Percentiles rank a stretch among this genome's conserved stretches.
These are phyloP conservation scores for Cervus canadensis DNA, from an alignment of 2,113 vertebrate species.

Conservation along the genomic window DNA sequence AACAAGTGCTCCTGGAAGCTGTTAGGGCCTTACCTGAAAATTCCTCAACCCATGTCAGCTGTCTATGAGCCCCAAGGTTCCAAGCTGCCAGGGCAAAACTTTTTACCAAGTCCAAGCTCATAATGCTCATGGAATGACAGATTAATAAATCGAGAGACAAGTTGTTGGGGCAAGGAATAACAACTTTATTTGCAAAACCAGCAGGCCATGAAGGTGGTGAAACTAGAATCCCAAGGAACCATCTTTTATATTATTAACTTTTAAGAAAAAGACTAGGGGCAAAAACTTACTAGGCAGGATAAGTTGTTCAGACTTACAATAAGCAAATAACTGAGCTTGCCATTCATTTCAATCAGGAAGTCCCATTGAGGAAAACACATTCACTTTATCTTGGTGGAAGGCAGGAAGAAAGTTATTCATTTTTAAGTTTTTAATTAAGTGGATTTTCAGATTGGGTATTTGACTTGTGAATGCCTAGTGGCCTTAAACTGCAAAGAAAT, in stretches of 20 bases:
- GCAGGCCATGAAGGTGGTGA: neutral
- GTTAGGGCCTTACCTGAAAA: neutral
- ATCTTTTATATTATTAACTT: neutral
- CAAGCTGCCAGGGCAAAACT: neutral
- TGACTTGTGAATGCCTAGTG: neutral
- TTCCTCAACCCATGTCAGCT: neutral
- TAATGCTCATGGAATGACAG: neutral
- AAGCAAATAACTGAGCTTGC: neutral
- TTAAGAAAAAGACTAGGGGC: neutral
- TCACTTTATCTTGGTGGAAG: neutral
- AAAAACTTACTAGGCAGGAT: neutral
- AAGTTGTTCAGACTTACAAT: neutral
- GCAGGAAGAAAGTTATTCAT: neutral
- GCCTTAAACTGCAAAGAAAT: constrained; percentile 3
- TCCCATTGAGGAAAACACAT: neutral
- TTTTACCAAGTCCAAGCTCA: neutral
- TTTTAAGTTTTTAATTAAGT: neutral
- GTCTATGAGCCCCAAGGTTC: neutral
- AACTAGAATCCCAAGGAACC: neutral
- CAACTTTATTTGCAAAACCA: neutral
- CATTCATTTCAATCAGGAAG: neutral
- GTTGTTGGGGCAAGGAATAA: neutral
- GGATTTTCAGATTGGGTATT: neutral
- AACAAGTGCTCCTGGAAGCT: neutral
- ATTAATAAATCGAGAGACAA: neutral